Evolutionary conservation across 1,140 invertebrate species (phyloP), one percentile per base, ranked within the genome.

Genomic region (Melipona quadrifasciata): DNA sequence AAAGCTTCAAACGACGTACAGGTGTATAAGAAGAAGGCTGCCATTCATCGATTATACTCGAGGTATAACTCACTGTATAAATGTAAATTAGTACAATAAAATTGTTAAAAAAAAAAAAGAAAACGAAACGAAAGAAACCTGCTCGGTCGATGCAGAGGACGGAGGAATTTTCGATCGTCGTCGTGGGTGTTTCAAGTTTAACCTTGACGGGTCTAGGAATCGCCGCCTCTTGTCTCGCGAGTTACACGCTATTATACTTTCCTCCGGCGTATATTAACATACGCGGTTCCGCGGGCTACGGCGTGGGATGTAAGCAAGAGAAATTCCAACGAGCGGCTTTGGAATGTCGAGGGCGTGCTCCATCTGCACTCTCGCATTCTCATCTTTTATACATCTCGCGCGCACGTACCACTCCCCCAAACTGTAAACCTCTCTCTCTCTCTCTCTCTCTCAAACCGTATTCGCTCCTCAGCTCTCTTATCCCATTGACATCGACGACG

Each of bases 11-110:
- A 27, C n/a, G 24, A 84, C 61, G 67, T 88, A 86, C 90, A 83
- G 11, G 16, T 68, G 68, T 24, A 65, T 85, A 90, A n/a, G 87
- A 86, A 85, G 80, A 84, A 84, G 80, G 87, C 87, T 86, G 86
- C 87, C 85, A 78, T 85, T 82, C 80, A 64, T 57, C 85, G 84
- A 89, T 47, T 47, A 68, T 85, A 86, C 85, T 74, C 86, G 81
- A 91, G 89, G 82, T 90, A 86, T 47, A 47, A 47, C 27, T 70
- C 80, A 84, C 80, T 93, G 91, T 93, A 92, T 92, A 93, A 92
- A 93, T 93, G 89, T 90, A 92, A 92, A 92, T 93, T 92, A 93
- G 87, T 87, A 31, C 72, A 75, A 89, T 79, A 90, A 90, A 89
- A 86, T 84, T 87, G 53, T 80, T 65, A 71, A 53, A 84, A 55